Conservation (phyloP, 2,113 vertebrate genomes). For the Crypturellus undulatus region DNA sequence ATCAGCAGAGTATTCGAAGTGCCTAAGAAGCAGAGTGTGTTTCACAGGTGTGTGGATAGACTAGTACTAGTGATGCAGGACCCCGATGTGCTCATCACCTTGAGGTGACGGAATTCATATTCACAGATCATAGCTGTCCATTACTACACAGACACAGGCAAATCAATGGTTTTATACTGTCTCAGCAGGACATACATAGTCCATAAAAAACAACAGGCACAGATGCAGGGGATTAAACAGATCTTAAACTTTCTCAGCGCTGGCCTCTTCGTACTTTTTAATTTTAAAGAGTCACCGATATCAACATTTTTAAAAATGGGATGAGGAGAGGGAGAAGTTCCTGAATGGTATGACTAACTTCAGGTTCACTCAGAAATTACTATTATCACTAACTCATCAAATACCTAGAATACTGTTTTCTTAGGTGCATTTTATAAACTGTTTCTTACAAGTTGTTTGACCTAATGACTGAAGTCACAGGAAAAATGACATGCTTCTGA, state of each 20-base stretch:
- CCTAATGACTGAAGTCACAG: neutral
- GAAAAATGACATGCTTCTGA: neutral
- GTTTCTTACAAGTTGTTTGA: neutral
- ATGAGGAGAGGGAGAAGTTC: neutral
- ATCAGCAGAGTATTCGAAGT: too few relatives aligned
- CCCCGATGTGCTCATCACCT: too few relatives aligned
- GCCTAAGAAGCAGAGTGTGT: neutral
- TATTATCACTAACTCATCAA: neutral
- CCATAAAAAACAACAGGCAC: neutral
- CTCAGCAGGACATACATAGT: too few relatives aligned
- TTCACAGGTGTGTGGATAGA: neutral
- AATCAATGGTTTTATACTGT: rapidly evolving
- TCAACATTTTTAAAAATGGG: neutral
- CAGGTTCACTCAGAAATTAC: neutral
- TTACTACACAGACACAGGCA: rapidly evolving
- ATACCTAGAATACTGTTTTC: neutral
- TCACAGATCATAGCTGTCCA: too few relatives aligned
- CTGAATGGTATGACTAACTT: neutral
- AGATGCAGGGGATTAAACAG: neutral
- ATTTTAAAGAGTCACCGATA: neutral
- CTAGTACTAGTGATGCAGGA: neutral
- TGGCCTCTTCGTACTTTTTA: neutral
- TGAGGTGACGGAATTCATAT: too few relatives aligned
- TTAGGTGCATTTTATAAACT: neutral
- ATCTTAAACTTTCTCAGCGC: neutral